Base-by-base conservation (phyloP, 2,888 invertebrate species). In the Xanthia togata region DNA sequence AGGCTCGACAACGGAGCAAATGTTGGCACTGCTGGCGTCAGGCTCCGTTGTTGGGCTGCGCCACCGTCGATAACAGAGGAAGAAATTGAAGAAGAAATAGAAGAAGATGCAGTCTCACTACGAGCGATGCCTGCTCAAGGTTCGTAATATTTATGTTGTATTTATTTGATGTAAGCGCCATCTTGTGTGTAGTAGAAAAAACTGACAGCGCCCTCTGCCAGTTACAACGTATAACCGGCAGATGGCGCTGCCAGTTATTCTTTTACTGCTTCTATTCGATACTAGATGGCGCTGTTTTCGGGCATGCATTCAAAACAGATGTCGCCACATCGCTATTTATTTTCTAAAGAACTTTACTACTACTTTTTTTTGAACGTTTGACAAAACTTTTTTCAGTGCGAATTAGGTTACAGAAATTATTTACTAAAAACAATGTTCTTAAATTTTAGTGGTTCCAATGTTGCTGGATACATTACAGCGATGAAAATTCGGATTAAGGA, bases 11-110 rank as follows among this genome's bases (percentile, higher is more conserved):
- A 97, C 41, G 98, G 98, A 1, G 97, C 97, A 64, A 97, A 97
- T 78, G 92, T 94, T 93, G 97, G 88, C 92, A 97, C 93, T 93
- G 97, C 91, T 94, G 98, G 98, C 90, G 97, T 97, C 75, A 94
- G 97, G 79, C 94, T 97, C 44, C 95, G 97, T 60, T 97, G 97
- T 88, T 96, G 97, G 93, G 97, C 97, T 47, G 97, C 97, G 14
- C 97, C 98, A 8, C 97, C 98, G 0, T 97, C 97, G 41, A 97
- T 97, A 82, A 97, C 97, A 70, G 97, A 97, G 89, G 98, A 98
- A 92, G 97, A 97, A 87, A 97, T 97, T 53, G 97, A 97, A 79
- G 97, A 97, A 76, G 97, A 97, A 79, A 96, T 97, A 77, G 97
- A 97, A 76, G 97, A 97, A 88, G 97, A 97, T 89, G 97, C 97